Percentiles rank a stretch among this genome's conserved stretches.
Evolutionary conservation across 1,140 invertebrate species (phyloP).

Genomic region (Chrysoperla carnea): DNA sequence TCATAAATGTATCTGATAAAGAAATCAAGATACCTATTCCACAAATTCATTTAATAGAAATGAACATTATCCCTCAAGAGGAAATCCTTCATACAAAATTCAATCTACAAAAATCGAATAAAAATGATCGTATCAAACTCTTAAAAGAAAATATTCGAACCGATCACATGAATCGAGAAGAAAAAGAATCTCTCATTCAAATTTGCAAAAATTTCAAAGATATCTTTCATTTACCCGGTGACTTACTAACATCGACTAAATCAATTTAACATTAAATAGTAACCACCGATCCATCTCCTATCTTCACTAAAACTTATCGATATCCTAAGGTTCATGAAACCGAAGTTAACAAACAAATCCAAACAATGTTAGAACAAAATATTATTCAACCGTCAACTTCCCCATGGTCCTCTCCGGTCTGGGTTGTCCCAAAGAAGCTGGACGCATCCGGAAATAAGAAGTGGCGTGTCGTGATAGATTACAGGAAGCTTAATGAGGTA

Average conservation of each 20-base stretch:
- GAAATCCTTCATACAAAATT: background rate
- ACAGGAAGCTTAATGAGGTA: conserved; percentile 16
- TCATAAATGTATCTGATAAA: too few species aligned
- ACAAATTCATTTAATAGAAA: too few species aligned
- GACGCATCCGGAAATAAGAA: conserved; percentile 13
- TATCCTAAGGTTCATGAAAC: conserved; percentile 16
- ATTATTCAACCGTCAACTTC: conserved; percentile 7
- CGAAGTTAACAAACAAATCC: conserved; percentile 9
- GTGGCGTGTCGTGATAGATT: conserved; percentile 21
- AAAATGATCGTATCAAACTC: background rate
- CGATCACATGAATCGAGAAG: conserved; percentile 1
- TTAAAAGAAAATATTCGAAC: background rate
- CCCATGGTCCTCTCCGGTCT: conserved; percentile 13
- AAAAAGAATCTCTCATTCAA: conserved; percentile 2
- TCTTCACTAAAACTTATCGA: conserved; percentile 13
- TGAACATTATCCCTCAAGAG: background rate
- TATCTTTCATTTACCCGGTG: conserved; percentile 11
- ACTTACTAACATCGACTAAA: conserved; percentile 6
- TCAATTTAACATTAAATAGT: conserved; percentile 11
- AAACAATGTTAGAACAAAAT: conserved; percentile 6
- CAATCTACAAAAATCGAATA: background rate
- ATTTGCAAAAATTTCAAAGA: conserved; percentile 6
- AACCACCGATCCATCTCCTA: conserved; percentile 7
- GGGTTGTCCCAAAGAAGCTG: conserved; percentile 13
- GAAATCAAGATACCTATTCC: too few species aligned